A percentile compares a stretch with the other conserved stretches of the same genome.
Evolutionary conservation across 2,797 vertebrate genomes (phyloP).

Genomic region (Oreortyx pictus): DNA sequence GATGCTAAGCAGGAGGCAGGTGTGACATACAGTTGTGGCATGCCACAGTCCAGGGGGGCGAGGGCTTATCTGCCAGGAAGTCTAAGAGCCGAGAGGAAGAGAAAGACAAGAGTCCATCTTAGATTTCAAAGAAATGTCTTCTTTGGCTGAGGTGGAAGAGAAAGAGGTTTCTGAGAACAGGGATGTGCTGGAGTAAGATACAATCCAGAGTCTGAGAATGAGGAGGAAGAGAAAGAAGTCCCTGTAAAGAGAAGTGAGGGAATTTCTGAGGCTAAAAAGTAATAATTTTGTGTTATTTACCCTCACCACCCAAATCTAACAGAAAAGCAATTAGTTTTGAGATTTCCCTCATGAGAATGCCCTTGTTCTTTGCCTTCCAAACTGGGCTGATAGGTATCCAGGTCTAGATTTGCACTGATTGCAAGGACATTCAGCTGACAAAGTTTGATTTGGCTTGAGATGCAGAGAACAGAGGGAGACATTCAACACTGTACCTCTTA

Average conservation of each 20-base stretch:
- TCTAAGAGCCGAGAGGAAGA: background rate
- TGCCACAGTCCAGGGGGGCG: background rate
- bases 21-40: slow-evolving; percentile 44
- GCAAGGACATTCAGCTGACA: background rate
- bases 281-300: background rate
- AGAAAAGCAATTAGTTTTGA: background rate
- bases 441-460: background rate
- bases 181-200: background rate
- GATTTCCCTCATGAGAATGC: background rate
- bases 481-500: background rate
- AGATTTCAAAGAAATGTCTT: background rate
- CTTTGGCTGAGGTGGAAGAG: background rate
- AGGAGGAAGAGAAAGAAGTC: background rate
- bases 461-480: background rate
- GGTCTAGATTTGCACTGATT: background rate
- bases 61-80: background rate
- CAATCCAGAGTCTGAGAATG: background rate
- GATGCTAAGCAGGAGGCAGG: slow-evolving; percentile 45
- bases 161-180: background rate
- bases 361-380: background rate
- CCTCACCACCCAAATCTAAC: background rate
- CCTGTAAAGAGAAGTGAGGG: background rate
- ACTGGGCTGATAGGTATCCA: background rate
- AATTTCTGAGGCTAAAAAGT: background rate
- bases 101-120: background rate